Percentiles rank a stretch among this genome's conserved stretches.
These are phyloP conservation scores for Malacoraja senta DNA, from an alignment of 2,797 vertebrate species.

Conservation along the genomic window DNA sequence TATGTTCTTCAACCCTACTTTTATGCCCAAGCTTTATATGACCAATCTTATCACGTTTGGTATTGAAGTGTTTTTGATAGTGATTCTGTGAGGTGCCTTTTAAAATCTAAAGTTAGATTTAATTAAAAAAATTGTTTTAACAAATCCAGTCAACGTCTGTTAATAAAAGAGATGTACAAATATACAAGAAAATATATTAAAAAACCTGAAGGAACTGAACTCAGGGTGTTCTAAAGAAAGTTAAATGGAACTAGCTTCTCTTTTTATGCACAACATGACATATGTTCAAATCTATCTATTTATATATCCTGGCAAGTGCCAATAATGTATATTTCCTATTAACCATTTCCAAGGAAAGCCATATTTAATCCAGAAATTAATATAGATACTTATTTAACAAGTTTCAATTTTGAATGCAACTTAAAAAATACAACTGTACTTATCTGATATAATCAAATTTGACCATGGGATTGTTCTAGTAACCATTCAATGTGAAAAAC, in stretches of 20 bases:
- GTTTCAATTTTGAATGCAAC: neutral
- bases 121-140: neutral
- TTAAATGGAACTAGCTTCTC: neutral
- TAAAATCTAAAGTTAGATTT: too few species aligned
- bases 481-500: neutral
- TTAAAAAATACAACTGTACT: neutral
- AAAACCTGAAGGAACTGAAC: neutral
- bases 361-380: neutral
- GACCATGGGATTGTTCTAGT: neutral
- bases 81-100: too few species aligned
- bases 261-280: neutral
- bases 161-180: neutral
- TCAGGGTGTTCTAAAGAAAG: neutral
- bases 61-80: too few species aligned
- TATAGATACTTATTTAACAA: neutral
- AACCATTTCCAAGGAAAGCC: neutral
- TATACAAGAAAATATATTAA: neutral
- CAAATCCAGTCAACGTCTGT: neutral
- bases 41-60: too few species aligned
- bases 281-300: neutral
- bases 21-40: too few species aligned
- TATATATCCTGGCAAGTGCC: neutral
- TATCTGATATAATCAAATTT: neutral
- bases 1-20: too few species aligned
- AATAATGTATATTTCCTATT: neutral